Percentiles rank a stretch among this genome's conserved stretches.
Evolutionary conservation across 2,113 vertebrate genomes (phyloP).

Genomic region (Anhinga anhinga): DNA sequence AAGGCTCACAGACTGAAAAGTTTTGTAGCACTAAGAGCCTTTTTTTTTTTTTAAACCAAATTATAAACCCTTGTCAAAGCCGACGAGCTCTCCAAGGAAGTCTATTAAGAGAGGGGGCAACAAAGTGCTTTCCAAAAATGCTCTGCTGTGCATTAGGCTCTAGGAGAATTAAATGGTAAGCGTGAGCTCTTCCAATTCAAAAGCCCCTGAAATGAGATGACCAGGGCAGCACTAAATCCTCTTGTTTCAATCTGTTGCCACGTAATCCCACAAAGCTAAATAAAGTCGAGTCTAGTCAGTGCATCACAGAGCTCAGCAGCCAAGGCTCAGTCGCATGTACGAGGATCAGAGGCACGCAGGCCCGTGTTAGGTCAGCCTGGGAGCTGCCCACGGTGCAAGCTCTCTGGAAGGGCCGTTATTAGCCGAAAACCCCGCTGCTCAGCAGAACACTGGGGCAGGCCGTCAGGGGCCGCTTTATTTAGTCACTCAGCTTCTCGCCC

Average conservation of each 20-base stretch:
- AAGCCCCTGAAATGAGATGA: neutral
- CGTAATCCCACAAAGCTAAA: neutral
- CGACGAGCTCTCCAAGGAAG: neutral
- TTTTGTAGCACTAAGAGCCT: neutral
- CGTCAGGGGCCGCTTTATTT: fast-evolving
- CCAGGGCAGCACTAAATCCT: neutral
- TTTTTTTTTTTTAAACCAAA: neutral
- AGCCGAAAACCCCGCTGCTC: neutral
- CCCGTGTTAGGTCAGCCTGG: fast-evolving
- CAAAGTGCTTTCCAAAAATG: neutral
- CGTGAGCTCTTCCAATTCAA: neutral
- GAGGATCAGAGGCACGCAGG: neutral
- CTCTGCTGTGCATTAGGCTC: neutral
- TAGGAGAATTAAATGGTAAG: neutral
- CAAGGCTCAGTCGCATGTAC: fast-evolving
- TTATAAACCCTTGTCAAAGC: neutral
- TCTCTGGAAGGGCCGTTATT: neutral
- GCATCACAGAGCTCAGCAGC: neutral
- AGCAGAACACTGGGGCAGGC: neutral
- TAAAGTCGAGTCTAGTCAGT: neutral
- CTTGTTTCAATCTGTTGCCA: neutral
- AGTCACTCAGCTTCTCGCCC: neutral
- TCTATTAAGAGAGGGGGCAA: neutral
- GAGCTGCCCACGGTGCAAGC: neutral
- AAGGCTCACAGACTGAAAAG: neutral